phyloP scores from a whole-genome alignment of 2,113 vertebrate species.

The Mobula birostris region DNA sequence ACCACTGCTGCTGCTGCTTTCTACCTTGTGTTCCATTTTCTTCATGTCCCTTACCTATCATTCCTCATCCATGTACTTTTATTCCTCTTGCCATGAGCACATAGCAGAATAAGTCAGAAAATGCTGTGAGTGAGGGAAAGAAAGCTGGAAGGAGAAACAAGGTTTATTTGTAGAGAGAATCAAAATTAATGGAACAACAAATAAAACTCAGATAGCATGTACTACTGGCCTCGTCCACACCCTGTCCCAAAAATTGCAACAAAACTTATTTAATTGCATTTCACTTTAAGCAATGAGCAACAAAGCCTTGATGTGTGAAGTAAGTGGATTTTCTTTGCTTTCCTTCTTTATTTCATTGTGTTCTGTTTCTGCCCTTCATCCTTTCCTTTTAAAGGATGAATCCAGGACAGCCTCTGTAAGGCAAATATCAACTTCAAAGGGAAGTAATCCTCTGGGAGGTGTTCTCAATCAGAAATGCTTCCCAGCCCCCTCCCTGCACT shows the following conservation, averaged over 20 bases:
- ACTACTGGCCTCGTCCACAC: not conserved
- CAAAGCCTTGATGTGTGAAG: slow-evolving; percentile 21
- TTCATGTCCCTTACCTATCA: not conserved
- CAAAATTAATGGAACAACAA: not conserved
- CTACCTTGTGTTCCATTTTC: not conserved
- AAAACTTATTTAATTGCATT: not conserved
- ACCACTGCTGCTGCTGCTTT: not conserved
- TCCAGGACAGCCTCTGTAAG: slow-evolving; percentile 21
- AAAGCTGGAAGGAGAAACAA: not conserved
- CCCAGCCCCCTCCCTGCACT: not conserved
- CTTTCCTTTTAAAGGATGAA: slow-evolving; percentile 25
- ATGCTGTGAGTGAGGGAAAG: not conserved
- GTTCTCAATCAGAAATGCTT: slow-evolving; percentile 20
- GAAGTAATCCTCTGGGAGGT: not conserved
- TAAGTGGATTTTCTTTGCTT: slow-evolving; percentile 22
- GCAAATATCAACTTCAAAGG: slow-evolving; percentile 30
- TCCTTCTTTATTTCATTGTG: slow-evolving; percentile 19
- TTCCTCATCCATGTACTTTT: not conserved
- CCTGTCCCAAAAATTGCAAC: not conserved
- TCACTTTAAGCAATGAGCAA: not conserved
- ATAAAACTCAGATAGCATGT: not conserved
- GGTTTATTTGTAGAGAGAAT: not conserved
- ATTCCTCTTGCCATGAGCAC: not conserved
- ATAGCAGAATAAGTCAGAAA: not conserved
- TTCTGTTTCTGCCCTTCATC: not conserved